Evolutionary conservation across 2,888 invertebrate species (phyloP).

Genomic region (Cephus pygmeus): DNA sequence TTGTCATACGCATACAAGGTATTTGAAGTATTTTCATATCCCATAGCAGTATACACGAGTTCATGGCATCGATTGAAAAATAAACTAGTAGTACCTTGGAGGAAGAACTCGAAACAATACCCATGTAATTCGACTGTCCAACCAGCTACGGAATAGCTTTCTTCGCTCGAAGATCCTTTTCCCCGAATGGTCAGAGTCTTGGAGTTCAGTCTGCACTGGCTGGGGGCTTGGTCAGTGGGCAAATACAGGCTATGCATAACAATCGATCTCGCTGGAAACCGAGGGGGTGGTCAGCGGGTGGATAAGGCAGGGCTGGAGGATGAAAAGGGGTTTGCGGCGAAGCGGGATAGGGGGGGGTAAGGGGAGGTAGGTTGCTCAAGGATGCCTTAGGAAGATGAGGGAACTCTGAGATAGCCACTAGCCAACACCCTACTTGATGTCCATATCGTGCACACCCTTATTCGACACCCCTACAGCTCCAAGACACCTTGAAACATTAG

Average conservation of each 20-base stretch:
- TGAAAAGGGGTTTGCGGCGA: conserved; percentile 10
- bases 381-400: conserved; percentile 33
- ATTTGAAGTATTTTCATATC: not conserved
- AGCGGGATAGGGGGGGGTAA: conserved; percentile 13
- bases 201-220: conserved; percentile 20
- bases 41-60: not conserved
- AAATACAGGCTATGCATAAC: conserved; percentile 67
- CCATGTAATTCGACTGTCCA: conserved; percentile 48
- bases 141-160: conserved; percentile 9
- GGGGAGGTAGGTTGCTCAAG: conserved; percentile 29
- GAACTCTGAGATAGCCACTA: conserved; percentile 60
- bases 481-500: not conserved
- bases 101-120: conserved; percentile 39
- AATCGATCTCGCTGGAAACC: conserved; percentile 66
- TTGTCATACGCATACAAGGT: not conserved
- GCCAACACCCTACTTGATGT: conserved; percentile 60
- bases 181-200: conserved; percentile 46
- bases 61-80: conserved; percentile 32
- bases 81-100: conserved; percentile 16
- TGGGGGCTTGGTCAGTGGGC: conserved; percentile 55
- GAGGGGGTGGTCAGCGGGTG: conserved; percentile 60
- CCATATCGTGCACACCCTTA: conserved; percentile 24
- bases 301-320: conserved; percentile 45
- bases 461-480: not conserved
- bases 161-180: conserved; percentile 51